Evolutionary conservation across 2,888 invertebrate genomes (phyloP), one percentile per base, ranked within the genome.

Genomic region (Endomychus coccineus): DNA sequence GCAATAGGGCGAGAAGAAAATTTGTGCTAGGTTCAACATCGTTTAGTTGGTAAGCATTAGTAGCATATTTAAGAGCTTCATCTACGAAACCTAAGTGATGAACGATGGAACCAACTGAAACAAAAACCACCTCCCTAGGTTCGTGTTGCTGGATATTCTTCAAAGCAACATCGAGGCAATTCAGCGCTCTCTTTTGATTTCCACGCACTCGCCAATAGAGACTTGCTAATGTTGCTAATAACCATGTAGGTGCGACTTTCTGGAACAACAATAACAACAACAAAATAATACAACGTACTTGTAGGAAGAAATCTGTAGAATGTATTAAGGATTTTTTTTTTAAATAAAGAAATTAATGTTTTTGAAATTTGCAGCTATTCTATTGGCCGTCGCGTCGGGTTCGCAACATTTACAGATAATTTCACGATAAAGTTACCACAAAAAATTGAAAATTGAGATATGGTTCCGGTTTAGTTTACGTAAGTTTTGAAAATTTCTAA

Each of bases 121-220:
- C 71, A 9, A 84, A 64, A 11, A 83, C 77, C 1, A 83, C 70
- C 55, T 85, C 84, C 7, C 69, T 70, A 46, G 75, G 73, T 43
- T 74, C 71, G 40, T 71, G 66, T 3, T 65, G 60, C 0, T 76
- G 76, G 4, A 73, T 74, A n/a, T 66, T 62, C 43, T 69, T 67
- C 16, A 76, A 68, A 1, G 83, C 78, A 5, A 75, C 64, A 24
- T 80, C 70, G 4, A 83, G 69, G 58, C 87, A 88, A 49, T 79
- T 77, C 4, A 83, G 61, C 0, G 82, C 80, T 54, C 82, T 79
- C 28, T 70, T 69, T 17, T 74, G 71, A 54, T 83, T 80, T 4
- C 79, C 78, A 3, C 79, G 71, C 1, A 82, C 75, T 5, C 86
- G 72, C 86, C 86, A 88, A 61, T 86, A 85, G 11, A 86, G 63